Conservation (phyloP, 2,113 vertebrate species). For the Podarcis muralis region DNA sequence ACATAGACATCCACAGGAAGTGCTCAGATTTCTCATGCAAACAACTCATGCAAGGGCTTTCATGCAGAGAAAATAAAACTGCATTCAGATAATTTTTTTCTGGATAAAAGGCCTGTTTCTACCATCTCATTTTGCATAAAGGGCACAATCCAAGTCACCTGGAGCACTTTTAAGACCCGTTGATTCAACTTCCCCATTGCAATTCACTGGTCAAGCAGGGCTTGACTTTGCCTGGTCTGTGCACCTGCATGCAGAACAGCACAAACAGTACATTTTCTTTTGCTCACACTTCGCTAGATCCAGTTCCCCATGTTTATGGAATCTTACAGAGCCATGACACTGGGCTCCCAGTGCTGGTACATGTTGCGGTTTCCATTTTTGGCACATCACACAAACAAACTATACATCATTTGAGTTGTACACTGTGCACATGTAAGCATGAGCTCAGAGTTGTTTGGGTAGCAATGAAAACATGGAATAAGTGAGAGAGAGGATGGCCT, state of each 20-base stretch:
- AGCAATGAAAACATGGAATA: background rate
- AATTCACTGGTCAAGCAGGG: background rate
- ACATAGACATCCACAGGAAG: background rate
- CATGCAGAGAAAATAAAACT: background rate
- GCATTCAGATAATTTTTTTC: background rate
- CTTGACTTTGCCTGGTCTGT: background rate
- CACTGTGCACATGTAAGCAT: background rate
- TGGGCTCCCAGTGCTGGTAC: background rate
- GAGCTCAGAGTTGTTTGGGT: conserved; percentile 1
- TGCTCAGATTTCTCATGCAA: background rate
- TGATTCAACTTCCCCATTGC: background rate
- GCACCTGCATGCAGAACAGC: background rate
- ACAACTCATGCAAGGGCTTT: background rate
- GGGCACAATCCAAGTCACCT: too few species aligned
- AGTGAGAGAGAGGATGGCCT: background rate
- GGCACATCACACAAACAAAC: conserved; percentile 3
- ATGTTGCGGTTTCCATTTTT: background rate
- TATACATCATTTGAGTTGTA: background rate
- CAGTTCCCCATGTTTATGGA: background rate
- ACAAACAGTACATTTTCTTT: background rate
- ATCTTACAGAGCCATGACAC: background rate
- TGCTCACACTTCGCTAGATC: background rate
- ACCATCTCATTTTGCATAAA: background rate
- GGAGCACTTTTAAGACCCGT: background rate
- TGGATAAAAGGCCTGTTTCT: background rate